Conservation (phyloP, 1,140 invertebrate species). For the Tetramorium alpestre region DNA sequence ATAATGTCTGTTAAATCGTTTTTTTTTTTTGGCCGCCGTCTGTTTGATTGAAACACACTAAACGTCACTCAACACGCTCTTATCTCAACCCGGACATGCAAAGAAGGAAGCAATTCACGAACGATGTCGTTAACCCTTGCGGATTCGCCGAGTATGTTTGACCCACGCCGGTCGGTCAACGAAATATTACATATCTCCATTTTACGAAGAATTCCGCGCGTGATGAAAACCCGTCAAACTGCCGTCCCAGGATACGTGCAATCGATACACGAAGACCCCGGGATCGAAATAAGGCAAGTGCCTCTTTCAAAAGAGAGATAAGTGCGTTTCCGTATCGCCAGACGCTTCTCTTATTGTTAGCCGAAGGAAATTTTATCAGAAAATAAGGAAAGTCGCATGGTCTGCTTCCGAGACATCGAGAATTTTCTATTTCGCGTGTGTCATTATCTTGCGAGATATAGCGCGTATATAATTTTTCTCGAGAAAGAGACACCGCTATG, state of each 20-base stretch:
- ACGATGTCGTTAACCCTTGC: constrained; percentile 66
- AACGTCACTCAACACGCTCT: not conserved
- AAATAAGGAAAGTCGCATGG: not conserved
- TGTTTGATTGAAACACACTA: not conserved
- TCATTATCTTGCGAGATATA: not conserved
- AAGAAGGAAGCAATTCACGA: constrained; percentile 46
- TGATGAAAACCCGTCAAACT: constrained; percentile 41
- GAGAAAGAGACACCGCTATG: not conserved
- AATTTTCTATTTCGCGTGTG: not conserved
- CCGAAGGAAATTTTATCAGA: not conserved
- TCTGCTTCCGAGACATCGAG: not conserved
- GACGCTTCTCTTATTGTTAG: not conserved
- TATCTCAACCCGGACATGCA: constrained; percentile 43
- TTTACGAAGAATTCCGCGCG: constrained; percentile 55
- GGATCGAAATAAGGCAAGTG: constrained; percentile 2
- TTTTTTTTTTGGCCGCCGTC: not conserved
- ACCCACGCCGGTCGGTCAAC: constrained; percentile 14
- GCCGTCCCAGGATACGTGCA: constrained; percentile 12
- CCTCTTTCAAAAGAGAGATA: not conserved
- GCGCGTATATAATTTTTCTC: not conserved
- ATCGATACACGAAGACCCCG: constrained; percentile 32
- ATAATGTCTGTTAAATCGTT: not conserved
- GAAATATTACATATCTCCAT: constrained; percentile 48
- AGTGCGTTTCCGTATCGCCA: not conserved
- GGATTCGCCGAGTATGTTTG: constrained; percentile 36